A percentile compares a stretch with the other conserved stretches of the same genome.
Evolutionary conservation across 2,797 vertebrate genomes (phyloP).

Genomic region (Rhyacichthys aspro): DNA sequence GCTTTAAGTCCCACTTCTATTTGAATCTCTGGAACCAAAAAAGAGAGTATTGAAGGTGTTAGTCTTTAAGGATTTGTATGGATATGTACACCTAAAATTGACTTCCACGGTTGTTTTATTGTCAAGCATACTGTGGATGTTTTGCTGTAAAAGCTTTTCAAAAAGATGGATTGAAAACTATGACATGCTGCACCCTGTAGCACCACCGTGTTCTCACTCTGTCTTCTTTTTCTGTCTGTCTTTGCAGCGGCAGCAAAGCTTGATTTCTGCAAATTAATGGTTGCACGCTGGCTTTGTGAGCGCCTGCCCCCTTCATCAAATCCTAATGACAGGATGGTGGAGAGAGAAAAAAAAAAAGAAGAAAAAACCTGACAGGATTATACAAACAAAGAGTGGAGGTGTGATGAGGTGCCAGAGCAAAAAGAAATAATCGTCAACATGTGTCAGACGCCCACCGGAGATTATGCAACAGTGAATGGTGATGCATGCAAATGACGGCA

Average conservation of each 20-base stretch:
- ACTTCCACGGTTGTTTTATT: not conserved
- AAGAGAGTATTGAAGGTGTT: too few relatives aligned
- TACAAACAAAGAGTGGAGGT: constrained; percentile 67
- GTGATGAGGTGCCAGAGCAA: constrained; percentile 60
- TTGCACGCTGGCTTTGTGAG: constrained; percentile 32
- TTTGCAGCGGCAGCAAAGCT: constrained; percentile 6
- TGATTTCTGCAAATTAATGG: constrained; percentile 61
- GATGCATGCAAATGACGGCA: constrained; percentile 27
- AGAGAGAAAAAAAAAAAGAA: not conserved
- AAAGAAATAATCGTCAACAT: constrained; percentile 61
- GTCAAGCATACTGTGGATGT: not conserved
- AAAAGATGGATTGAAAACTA: constrained; percentile 28
- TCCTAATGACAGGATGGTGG: constrained; percentile 52
- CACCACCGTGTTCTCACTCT: constrained; percentile 19
- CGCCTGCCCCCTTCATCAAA: constrained; percentile 60
- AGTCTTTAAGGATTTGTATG: too few relatives aligned
- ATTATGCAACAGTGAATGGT: constrained; percentile 33
- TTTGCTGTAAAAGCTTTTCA: constrained; percentile 9
- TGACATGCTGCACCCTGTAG: constrained; percentile 23
- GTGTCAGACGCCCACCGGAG: constrained; percentile 53
- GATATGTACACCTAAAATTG: too few relatives aligned
- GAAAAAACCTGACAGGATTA: constrained; percentile 54
- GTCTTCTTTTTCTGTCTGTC: constrained; percentile 6
- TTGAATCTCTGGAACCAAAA: too few relatives aligned
- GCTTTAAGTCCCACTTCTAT: too few relatives aligned